Conservation (phyloP, 1,140 invertebrate species). For the Drosophila dunni region DNA sequence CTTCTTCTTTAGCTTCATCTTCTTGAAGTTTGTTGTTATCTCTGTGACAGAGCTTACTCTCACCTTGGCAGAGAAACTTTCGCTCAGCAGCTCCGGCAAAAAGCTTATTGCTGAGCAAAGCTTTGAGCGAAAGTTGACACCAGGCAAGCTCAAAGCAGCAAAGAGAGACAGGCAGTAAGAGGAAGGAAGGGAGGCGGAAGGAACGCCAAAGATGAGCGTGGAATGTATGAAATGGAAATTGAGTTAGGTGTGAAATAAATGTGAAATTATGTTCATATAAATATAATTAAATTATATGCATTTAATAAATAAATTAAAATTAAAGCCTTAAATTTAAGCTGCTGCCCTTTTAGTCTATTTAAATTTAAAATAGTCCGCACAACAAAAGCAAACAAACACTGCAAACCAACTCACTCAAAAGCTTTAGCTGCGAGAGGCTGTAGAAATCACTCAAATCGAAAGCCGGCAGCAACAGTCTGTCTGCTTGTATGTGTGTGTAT, state of each 20-base stretch:
- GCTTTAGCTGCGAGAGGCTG: conserved; percentile 32
- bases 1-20: conserved; percentile 6
- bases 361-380: conserved; percentile 7
- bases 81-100: conserved; percentile 23
- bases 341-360: too few species aligned
- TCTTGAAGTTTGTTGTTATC: conserved; percentile 55
- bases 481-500: conserved; percentile 26
- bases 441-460: conserved; percentile 49
- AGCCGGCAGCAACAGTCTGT: conserved; percentile 80
- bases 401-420: conserved; percentile 48
- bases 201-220: not conserved
- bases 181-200: not conserved
- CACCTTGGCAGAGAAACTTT: conserved; percentile 60
- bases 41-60: conserved; percentile 61
- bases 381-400: conserved; percentile 19
- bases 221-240: too few species aligned
- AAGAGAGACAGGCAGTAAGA: not conserved
- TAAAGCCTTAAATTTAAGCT: not conserved
- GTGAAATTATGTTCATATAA: too few species aligned
- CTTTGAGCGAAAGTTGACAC: conserved; percentile 57
- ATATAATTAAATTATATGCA: too few species aligned
- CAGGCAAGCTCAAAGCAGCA: not conserved
- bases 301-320: not conserved
- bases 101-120: conserved; percentile 28
- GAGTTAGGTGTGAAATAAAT: too few species aligned